Evolutionary conservation across 2,797 vertebrate genomes (phyloP).

Genomic region (Rhabdophis nuchalis): DNA sequence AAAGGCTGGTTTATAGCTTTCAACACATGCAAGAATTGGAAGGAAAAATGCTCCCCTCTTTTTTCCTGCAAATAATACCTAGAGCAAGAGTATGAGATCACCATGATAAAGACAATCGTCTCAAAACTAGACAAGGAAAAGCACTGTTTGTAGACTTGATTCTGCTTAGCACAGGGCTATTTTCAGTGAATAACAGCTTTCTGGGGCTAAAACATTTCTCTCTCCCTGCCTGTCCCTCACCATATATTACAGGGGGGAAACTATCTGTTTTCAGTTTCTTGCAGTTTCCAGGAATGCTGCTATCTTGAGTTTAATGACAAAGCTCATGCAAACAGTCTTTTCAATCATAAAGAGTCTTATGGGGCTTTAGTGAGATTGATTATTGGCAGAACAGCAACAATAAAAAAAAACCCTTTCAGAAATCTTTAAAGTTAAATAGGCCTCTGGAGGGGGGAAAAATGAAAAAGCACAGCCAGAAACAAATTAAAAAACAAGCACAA

Average conservation of each 20-base stretch:
- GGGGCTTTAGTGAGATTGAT: neutral
- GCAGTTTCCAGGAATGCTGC: neutral
- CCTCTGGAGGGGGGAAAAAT: neutral
- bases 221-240: neutral
- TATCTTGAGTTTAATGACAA: neutral
- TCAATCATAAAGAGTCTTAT: neutral
- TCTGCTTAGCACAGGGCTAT: neutral
- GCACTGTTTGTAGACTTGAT: neutral
- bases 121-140: slow-evolving; percentile 2
- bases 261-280: neutral
- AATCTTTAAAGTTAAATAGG: neutral
- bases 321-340: neutral
- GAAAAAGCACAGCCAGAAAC: neutral
- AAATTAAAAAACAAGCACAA: neutral
- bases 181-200: neutral
- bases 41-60: neutral
- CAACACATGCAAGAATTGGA: neutral
- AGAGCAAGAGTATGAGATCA: neutral
- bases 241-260: neutral
- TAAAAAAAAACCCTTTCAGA: neutral
- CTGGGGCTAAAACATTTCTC: neutral
- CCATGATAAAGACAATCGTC: neutral
- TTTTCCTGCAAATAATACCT: neutral
- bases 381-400: neutral
- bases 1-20: neutral